phyloP scores from a whole-genome alignment of 2,797 vertebrate genomes.

The Potorous gilbertii region DNA sequence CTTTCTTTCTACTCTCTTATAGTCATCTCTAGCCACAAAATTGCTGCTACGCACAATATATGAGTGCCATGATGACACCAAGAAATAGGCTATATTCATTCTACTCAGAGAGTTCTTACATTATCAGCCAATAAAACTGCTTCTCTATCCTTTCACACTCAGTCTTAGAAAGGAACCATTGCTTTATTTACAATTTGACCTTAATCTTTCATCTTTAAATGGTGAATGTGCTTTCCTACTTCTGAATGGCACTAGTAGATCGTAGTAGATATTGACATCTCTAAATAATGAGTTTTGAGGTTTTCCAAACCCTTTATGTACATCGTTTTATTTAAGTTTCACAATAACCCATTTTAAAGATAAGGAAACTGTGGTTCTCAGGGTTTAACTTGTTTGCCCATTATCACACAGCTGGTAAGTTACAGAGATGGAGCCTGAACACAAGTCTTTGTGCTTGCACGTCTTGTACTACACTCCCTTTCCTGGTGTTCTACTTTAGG shows the following conservation, averaged over 20 bases:
- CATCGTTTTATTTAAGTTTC: not conserved
- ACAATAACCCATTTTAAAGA: not conserved
- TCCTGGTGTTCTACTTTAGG: constrained; percentile 29
- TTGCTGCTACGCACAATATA: not conserved
- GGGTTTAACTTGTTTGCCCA: not conserved
- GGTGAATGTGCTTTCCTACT: not conserved
- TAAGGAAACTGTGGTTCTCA: not conserved
- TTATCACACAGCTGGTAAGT: not conserved
- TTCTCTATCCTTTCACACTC: not conserved
- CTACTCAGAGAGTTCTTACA: not conserved
- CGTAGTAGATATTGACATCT: not conserved
- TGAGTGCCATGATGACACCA: not conserved
- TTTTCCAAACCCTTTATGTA: not conserved
- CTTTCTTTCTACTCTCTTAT: not conserved
- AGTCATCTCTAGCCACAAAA: not conserved
- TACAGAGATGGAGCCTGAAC: not conserved
- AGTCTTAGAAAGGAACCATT: not conserved
- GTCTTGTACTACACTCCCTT: not conserved
- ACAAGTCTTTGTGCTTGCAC: not conserved
- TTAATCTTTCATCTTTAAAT: not conserved
- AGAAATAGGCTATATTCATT: not conserved
- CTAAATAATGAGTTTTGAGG: not conserved
- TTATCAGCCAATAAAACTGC: not conserved
- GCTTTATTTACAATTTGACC: constrained; percentile 17
- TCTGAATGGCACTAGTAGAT: not conserved